Evolutionary conservation across 2,797 vertebrate species (phyloP).

Genomic region (Pangasius mekongensis): DNA sequence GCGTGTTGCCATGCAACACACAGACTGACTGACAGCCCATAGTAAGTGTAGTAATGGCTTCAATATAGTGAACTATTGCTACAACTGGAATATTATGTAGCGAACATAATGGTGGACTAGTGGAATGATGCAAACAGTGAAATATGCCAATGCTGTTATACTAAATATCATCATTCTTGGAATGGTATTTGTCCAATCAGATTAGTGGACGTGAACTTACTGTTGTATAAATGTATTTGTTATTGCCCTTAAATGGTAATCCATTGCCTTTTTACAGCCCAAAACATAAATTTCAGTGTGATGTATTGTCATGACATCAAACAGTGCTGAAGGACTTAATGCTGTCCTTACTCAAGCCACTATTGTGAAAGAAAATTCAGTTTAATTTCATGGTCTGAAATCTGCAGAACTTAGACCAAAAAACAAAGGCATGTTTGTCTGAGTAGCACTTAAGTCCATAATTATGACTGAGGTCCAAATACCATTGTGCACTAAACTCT

Average conservation of each 20-base stretch:
- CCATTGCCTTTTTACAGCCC: neutral
- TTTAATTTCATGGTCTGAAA: neutral
- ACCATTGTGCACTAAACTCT: neutral
- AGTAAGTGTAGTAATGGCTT: neutral
- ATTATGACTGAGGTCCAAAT: neutral
- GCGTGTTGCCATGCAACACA: neutral
- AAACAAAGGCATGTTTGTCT: too few relatives aligned
- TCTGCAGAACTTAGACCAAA: neutral
- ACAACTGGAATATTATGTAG: neutral
- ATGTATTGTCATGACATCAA: neutral
- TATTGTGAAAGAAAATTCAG: neutral
- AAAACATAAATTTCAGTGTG: neutral
- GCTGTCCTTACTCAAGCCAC: neutral
- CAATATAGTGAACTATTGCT: neutral
- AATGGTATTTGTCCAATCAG: neutral
- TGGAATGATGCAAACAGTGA: neutral
- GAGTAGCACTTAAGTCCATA: too few relatives aligned
- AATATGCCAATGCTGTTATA: neutral
- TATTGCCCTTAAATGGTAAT: neutral
- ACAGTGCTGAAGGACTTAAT: neutral
- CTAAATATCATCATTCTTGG: neutral
- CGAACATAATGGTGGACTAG: neutral
- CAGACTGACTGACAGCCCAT: too few relatives aligned
- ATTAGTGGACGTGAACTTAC: neutral
- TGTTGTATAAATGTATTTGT: neutral